Evolutionary conservation across 2,888 invertebrate genomes (phyloP), one percentile per base, ranked within the genome.

Genomic region (Cloeon dipterum): DNA sequence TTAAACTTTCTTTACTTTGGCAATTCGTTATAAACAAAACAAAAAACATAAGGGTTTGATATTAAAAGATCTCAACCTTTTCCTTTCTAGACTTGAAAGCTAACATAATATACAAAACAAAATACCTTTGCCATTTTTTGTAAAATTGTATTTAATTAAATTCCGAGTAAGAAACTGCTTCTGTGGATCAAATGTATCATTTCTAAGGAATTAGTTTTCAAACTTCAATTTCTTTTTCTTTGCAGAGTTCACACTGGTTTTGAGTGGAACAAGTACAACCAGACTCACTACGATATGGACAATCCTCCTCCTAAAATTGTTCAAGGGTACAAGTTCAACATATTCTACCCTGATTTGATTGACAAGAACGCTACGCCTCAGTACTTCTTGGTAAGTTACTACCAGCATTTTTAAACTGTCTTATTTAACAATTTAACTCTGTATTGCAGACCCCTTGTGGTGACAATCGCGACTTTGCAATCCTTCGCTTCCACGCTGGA

Each of bases 231-330:
- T n/a, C n/a, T n/a, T n/a, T 18, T 34, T 25, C 42, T 37, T 43
- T 46, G 26, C 63, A 66, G 85, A 39, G 86, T 86, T 3, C 86
- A 86, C 53, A 86, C 86, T 1, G 98, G 98, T 13, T 99, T 98
- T 59, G 98, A 99, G 52, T 99, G 98, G 98, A 98, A 98, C 62
- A 98, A 99, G 58, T 99, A 99, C 61, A 99, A 99, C 62, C 98
- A 98, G 61, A 98, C 98, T 2, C 98, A 98, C 62, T 99, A 99
- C 59, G 98, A 98, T 57, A 91, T 96, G 79, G 98, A 99, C 58
- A 98, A 99, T 63, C 98, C 98, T 36, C 98, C 98, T 7, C 98
- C 98, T 1, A 99, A 99, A 64, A 94, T 98, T 52, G 98, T 99
- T 1, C 98, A 98, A 59, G 98, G 98, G 5, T 99, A 98, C 65